These are phyloP conservation scores for Stomatorhinus ivindoensis DNA, from an alignment of 2,113 vertebrate genomes.

Conservation along the genomic window DNA sequence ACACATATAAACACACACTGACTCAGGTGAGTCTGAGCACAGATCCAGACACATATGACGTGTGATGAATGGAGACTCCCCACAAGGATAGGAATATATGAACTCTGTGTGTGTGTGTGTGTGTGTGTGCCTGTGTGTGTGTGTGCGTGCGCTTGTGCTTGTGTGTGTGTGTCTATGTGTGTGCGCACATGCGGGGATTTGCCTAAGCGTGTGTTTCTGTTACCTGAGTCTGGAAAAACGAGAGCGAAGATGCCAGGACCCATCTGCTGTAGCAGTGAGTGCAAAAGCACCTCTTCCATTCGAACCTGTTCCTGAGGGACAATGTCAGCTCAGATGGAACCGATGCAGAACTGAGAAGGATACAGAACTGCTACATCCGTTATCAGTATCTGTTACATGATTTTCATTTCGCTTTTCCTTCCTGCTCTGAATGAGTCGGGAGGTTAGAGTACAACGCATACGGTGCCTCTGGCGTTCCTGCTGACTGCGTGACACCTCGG, in stretches of 20 bases:
- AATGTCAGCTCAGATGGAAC: neutral
- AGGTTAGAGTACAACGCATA: neutral
- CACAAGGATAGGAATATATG: neutral
- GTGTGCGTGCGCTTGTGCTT: neutral
- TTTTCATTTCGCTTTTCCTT: neutral
- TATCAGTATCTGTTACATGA: neutral
- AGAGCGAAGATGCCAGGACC: neutral
- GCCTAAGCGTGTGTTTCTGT: neutral
- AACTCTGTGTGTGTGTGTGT: neutral
- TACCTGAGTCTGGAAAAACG: neutral
- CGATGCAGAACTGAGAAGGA: neutral
- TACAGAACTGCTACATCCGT: neutral
- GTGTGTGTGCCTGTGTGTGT: neutral
- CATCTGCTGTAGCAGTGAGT: neutral
- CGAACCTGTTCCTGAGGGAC: conserved; percentile 52
- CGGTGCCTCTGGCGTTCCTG: neutral
- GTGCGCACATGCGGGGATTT: neutral
- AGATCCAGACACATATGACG: neutral
- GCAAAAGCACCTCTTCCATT: neutral
- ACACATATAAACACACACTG: neutral
- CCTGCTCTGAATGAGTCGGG: neutral
- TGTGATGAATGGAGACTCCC: neutral
- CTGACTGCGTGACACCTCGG: neutral
- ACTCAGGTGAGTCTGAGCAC: neutral
- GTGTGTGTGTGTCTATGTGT: neutral